Evolutionary conservation across 2,888 invertebrate species (phyloP), one percentile per base, ranked within the genome.

Genomic region (Hyposoter didymator): DNA sequence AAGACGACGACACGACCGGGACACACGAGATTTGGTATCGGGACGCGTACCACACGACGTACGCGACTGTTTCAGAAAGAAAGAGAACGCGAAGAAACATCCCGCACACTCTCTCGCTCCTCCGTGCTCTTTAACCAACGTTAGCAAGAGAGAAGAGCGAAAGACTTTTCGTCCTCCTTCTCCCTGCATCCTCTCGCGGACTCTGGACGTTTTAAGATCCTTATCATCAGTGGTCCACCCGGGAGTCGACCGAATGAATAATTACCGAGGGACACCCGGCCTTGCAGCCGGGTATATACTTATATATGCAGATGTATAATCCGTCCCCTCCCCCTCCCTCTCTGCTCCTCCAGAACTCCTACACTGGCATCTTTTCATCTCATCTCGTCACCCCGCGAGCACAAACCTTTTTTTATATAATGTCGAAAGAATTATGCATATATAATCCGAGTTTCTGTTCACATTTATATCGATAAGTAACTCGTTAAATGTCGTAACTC

Each of bases 171-270:
- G 52, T 78, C 49, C 78, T 72, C 67, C 73, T 67, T 89, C 89
- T 88, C 88, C 89, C 89, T 10, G 39, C 72, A 88, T 81, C 78
- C 89, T 88, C 89, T 88, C 69, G 78, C 67, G 67, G 76, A 76
- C 72, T 83, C 84, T 88, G 89, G 90, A 91, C 90, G 90, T 90
- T 89, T 90, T 88, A 89, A 91, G 92, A 92, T 92, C 91, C 84
- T 86, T 92, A 92, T 92, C 92, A 45, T 35, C 28, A 47, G 76
- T 39, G 79, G 82, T 84, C 88, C 88, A 87, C 86, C 89, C 90
- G 89, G 89, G 89, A 91, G 90, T 90, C 89, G 89, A 88, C 83
- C 89, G 91, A 91, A 91, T 92, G 91, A 92, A 92, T 92, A 92
- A 92, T 92, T 92, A 92, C 91, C 91, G 90, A 92, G 91, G 90